Conservation (phyloP, 2,797 vertebrate genomes). For the Onychomys arenicola region DNA sequence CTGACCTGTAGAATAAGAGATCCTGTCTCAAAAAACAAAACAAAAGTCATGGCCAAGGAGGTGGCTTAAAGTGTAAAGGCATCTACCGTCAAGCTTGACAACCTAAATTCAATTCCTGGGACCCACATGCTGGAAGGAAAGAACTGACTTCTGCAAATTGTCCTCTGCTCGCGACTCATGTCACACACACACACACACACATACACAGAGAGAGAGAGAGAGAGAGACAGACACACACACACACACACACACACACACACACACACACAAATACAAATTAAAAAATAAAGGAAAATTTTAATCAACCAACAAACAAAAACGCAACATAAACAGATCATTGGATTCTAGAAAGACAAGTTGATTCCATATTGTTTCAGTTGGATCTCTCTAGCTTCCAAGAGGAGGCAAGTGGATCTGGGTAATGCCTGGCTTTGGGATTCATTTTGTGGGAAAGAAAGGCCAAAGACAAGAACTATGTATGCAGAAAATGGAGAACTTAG, state of each 20-base stretch:
- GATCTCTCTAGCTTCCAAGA: conserved; percentile 30
- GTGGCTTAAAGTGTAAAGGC: not conserved
- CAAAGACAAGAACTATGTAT: not conserved
- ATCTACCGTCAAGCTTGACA: not conserved
- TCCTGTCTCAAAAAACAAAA: conserved; percentile 4
- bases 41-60: not conserved
- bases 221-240: too few relatives aligned
- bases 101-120: not conserved
- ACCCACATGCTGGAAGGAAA: not conserved
- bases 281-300: not conserved
- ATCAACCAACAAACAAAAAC: not conserved
- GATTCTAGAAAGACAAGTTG: conserved; percentile 6
- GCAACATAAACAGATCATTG: conserved; percentile 2
- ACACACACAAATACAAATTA: not conserved
- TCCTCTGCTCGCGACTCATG: not conserved
- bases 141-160: not conserved
- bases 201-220: too few relatives aligned
- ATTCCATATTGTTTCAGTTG: not conserved
- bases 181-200: too few relatives aligned
- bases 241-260: not conserved
- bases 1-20: not conserved
- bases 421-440: conserved; percentile 5
- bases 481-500: conserved; percentile 30
- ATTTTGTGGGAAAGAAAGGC: conserved; percentile 17
- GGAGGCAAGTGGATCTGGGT: not conserved